These are phyloP conservation scores for Cirrhinus molitorella DNA, from an alignment of 2,797 vertebrate genomes.

Conservation along the genomic window DNA sequence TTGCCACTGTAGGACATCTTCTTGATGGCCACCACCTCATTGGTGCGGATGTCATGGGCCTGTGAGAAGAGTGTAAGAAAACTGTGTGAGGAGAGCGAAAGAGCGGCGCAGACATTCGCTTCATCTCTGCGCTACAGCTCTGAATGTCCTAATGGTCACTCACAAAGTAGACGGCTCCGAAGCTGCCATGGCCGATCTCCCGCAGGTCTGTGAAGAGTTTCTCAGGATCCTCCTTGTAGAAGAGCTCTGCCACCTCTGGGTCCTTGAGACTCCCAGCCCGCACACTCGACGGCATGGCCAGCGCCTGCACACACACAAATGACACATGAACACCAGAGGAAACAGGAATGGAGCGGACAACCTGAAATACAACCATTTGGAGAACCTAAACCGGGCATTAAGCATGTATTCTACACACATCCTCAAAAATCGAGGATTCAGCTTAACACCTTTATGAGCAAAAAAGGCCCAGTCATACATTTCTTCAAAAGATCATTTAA, in stretches of 20 bases:
- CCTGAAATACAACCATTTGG: background rate
- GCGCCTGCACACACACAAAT: slow-evolving; percentile 70
- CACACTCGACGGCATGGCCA: slow-evolving; percentile 92
- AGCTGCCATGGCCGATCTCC: slow-evolving; percentile 95
- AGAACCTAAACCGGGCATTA: background rate
- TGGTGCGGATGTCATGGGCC: slow-evolving; percentile 92
- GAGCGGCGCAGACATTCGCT: background rate
- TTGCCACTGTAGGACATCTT: slow-evolving; percentile 97
- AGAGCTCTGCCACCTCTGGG: slow-evolving; percentile 94
- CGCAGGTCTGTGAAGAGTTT: slow-evolving; percentile 93
- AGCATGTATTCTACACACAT: background rate
- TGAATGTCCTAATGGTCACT: slow-evolving; percentile 67
- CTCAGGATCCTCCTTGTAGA: slow-evolving; percentile 94
- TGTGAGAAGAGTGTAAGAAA: slow-evolving; percentile 59
- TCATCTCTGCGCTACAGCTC: slow-evolving; percentile 2
- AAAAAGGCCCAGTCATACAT: slow-evolving; percentile 11
- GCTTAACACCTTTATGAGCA: background rate
- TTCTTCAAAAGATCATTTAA: slow-evolving; percentile 36
- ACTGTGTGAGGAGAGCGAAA: background rate
- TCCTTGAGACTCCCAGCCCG: slow-evolving; percentile 96
- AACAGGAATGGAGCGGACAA: background rate
- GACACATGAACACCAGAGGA: background rate
- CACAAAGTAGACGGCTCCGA: slow-evolving; percentile 94
- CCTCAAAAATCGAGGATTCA: background rate
- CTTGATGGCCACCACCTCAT: slow-evolving; percentile 96